A percentile compares a stretch with the other conserved stretches of the same genome.
Conservation (phyloP, 2,888 invertebrate species). For the Mythimna loreyi region DNA sequence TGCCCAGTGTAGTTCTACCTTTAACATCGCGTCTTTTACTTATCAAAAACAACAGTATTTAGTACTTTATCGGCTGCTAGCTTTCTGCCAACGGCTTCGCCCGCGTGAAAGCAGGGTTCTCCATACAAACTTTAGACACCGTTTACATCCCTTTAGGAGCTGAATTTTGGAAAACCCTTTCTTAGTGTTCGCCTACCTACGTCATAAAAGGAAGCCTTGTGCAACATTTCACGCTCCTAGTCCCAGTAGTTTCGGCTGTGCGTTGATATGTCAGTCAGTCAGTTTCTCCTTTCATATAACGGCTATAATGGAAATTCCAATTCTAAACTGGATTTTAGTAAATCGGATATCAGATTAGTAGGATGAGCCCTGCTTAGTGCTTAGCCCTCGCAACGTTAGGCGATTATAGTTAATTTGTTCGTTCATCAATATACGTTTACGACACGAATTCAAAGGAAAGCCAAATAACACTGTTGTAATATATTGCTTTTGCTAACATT, state of each 20-base stretch:
- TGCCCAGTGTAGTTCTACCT: too few relatives aligned
- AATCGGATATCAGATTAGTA: slow-evolving; percentile 21
- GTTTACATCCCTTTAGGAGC: too few relatives aligned
- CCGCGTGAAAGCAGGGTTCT: too few relatives aligned
- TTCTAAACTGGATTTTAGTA: slow-evolving; percentile 22
- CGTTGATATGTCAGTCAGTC: too few relatives aligned
- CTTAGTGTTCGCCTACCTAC: too few relatives aligned
- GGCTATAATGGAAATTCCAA: not conserved
- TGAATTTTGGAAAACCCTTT: too few relatives aligned
- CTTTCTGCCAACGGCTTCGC: too few relatives aligned
- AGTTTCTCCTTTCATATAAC: too few relatives aligned
- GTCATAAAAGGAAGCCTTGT: too few relatives aligned
- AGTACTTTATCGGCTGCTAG: not conserved
- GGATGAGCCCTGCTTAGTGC: slow-evolving; percentile 1
- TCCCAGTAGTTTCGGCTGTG: too few relatives aligned
- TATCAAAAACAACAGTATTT: not conserved
- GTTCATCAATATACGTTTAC: not conserved
- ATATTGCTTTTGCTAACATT: not conserved
- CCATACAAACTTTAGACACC: too few relatives aligned
- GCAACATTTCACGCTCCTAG: too few relatives aligned
- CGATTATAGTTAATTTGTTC: not conserved
- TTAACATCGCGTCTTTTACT: not conserved
- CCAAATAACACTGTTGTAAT: not conserved
- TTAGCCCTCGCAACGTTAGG: slow-evolving; percentile 5
- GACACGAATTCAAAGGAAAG: not conserved